Evolutionary conservation across 92 coral and sea anemone genomes (phyloP).

Genomic region (Parazoanthus darwini): DNA sequence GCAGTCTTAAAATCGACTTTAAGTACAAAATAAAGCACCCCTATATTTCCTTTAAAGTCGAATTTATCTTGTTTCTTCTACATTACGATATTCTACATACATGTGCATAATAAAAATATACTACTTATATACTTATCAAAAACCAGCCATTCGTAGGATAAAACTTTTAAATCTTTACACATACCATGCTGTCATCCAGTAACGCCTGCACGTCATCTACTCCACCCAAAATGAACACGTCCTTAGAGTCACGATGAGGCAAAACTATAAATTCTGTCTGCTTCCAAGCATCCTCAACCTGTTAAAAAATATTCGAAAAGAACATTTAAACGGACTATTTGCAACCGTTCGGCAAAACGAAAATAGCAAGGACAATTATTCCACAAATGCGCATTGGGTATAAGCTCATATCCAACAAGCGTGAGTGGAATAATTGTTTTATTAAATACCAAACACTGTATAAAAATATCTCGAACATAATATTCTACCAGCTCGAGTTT

Average conservation of each 20-base stretch:
- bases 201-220: slow-evolving; percentile 95
- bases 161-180: not conserved
- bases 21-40: no score
- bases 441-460: no score
- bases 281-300: slow-evolving; percentile 99
- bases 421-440: no score
- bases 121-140: not conserved
- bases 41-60: not conserved
- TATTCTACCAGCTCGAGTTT: no score
- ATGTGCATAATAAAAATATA: no score
- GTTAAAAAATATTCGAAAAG: not conserved
- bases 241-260: slow-evolving; percentile 98
- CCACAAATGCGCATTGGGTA: no score
- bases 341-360: not conserved
- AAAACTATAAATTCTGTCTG: slow-evolving; percentile 93
- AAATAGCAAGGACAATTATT: not conserved
- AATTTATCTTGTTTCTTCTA: no score
- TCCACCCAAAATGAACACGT: slow-evolving; percentile 97
- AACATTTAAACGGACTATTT: not conserved
- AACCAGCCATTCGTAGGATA: not conserved
- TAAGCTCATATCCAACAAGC: no score
- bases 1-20: not conserved
- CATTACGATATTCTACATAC: no score
- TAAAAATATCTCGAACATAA: no score
- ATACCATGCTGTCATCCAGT: slow-evolving; percentile 93